Conservation (phyloP, 2,113 vertebrate species). For the Siniperca chuatsi region DNA sequence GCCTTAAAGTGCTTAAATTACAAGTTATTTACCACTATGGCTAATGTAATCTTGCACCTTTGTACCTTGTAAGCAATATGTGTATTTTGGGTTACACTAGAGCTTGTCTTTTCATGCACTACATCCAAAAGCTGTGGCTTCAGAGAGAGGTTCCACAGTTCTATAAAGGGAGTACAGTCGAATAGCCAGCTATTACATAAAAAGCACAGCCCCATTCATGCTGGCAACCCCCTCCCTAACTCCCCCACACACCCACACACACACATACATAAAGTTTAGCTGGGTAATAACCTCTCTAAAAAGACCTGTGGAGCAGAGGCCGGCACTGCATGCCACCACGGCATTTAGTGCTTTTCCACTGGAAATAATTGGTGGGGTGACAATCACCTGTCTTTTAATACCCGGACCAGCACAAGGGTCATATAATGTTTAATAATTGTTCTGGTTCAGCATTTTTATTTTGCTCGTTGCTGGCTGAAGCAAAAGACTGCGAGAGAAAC, state of each 20-base stretch:
- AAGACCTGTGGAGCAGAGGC: conserved; percentile 26
- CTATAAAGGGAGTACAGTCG: conserved; percentile 51
- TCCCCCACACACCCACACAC: conserved; percentile 3
- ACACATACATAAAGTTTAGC: conserved; percentile 30
- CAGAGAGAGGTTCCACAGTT: conserved; percentile 30
- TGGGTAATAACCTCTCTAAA: conserved; percentile 58
- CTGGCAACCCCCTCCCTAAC: conserved; percentile 4
- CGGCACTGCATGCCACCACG: conserved; percentile 12
- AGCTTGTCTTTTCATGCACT: conserved; percentile 3
- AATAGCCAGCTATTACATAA: conserved; percentile 31
- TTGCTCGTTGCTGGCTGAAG: conserved; percentile 37
- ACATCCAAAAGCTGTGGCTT: conserved; percentile 35
- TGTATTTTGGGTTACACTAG: neutral
- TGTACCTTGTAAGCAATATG: too few species aligned
- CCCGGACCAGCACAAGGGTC: conserved; percentile 27
- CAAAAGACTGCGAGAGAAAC: neutral
- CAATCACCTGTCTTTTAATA: conserved; percentile 47
- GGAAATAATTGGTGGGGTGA: conserved; percentile 55
- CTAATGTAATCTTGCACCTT: neutral
- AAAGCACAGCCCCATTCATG: conserved; percentile 9
- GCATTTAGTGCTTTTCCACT: conserved; percentile 50
- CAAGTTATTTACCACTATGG: neutral
- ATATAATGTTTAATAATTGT: conserved; percentile 16
- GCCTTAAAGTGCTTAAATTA: neutral
- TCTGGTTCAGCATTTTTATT: conserved; percentile 20